Evolutionary conservation across 2,113 vertebrate genomes (phyloP), one percentile per base, ranked within the genome.

Genomic region (Hirundichthys speculiger): DNA sequence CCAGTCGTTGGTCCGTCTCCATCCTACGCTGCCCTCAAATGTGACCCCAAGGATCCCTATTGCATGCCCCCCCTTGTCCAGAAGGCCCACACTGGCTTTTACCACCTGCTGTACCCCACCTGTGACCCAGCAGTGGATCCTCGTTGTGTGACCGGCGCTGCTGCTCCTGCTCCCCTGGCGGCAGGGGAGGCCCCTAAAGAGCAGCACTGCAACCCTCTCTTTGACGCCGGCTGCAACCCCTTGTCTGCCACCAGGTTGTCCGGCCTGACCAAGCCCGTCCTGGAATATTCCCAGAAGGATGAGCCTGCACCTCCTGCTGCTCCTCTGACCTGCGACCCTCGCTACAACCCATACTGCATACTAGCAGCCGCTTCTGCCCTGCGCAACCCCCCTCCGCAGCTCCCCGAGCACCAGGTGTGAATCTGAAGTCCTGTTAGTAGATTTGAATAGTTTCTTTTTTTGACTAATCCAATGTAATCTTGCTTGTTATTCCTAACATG

Each of bases 131-230:
- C 73, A 1, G 70, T 84, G 1, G 92, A 94, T 53, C 91, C 90
- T 24, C 79, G 91, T 47, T 94, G 93, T 34, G 69, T 75, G 21
- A 18, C 34, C 49, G 74, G 38, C 0, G 73, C 48, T 0, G 82
- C 66, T 0, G 73, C 85, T 16, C 86, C 89, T 1, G 75, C 83
- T 40, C 54, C 85, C 13, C 77, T 85, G 5, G 41, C 85, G 16
- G 64, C 61, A 10, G 61, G 64, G 4, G 73, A 78, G 10, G 20
- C 72, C 2, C 79, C 89, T 1, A 88, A 67, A 49, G 91, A 89
- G 66, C 85, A 86, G 49, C 82, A 74, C 2, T 94, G 93, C 81
- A 92, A 93, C 77, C 92, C 93, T 8, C 88, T 93, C 16, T 91
- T 91, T 41, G 92, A 94, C 0, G 70, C 74, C 1, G 90, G 84